Evolutionary conservation across 2,113 vertebrate species (phyloP), one percentile per base, ranked within the genome.

Genomic region (Sceloporus undulatus): DNA sequence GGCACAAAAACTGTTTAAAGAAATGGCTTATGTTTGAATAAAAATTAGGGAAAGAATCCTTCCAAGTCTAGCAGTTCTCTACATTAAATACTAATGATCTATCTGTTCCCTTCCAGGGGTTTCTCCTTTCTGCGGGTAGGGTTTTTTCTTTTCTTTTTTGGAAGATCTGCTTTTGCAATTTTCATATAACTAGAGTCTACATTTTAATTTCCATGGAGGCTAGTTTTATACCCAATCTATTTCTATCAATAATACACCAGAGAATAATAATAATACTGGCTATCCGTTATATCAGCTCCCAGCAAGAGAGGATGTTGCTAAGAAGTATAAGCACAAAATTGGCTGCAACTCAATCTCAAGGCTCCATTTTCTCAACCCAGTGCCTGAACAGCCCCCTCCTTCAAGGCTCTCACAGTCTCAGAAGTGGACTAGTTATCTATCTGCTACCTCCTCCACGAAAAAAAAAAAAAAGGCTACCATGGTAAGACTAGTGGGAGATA

Each of bases 211-310:
- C 4, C 42, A 0, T 2, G 40, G 84, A 81, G 79, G 2, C 75
- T 86, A 87, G 74, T 76, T 91, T 27, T 62, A 0, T 85, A 85
- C 92, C 85, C 66, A 38, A 25, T 5, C 87, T 18, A 82, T 19
- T 0, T 21, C 91, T 56, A 86, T 95, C 88, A 94, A 94, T 92
- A 93, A 94, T 93, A 87, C 88, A 94, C 81, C 23, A 86, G 83
- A 89, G 79, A 9, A 71, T 19, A 54, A 87, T 13, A 81, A 62
- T 19, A 54, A 87, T 16, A 81, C 68, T 81, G 7, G 0, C 1
- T 56, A 34, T 34, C 83, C 81, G 2, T 91, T 79, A 9, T 23
- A 85, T 56, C 86, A 65, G 76, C 0, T 0, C 38, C 23, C 86
- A 38, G 81, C 42, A 65, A 56, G 42, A 34, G 0, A 1, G 4